Percentiles rank a stretch among this genome's conserved stretches.
These are phyloP conservation scores for Asbolus verrucosus DNA, from an alignment of 1,140 invertebrate genomes.

Conservation along the genomic window DNA sequence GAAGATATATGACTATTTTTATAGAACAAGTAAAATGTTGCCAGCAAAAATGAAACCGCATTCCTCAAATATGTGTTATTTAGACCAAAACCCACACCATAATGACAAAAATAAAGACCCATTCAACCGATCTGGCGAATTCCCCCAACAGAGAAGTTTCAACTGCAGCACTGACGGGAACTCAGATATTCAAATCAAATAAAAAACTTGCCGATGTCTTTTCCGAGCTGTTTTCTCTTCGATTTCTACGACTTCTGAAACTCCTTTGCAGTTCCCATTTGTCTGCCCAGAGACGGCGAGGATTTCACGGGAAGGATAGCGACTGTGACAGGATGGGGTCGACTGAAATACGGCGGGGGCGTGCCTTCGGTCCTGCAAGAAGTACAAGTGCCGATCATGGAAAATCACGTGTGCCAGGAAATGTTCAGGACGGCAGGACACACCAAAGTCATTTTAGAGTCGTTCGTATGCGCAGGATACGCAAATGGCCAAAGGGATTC, in stretches of 20 bases:
- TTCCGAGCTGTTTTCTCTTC: not conserved
- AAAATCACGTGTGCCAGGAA: conserved; percentile 91
- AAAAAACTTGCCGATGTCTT: no score
- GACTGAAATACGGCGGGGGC: conserved; percentile 81
- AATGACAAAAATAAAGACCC: no score
- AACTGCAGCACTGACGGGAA: no score
- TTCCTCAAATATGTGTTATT: no score
- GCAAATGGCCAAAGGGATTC: conserved; percentile 93
- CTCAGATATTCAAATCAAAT: no score
- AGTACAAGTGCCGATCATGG: conserved; percentile 92
- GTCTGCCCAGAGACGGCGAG: conserved; percentile 84
- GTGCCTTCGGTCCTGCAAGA: conserved; percentile 91
- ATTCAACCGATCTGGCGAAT: no score
- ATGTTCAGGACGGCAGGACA: conserved; percentile 94
- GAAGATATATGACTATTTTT: no score
- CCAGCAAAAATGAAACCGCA: no score
- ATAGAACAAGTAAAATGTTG: no score
- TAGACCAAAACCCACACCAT: no score
- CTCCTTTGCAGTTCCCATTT: conserved; percentile 82
- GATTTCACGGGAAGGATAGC: conserved; percentile 87
- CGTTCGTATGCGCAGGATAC: conserved; percentile 95
- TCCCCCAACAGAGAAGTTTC: no score
- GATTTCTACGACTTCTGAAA: not conserved
- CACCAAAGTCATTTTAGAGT: conserved; percentile 85
- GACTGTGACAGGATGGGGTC: conserved; percentile 82